Evolutionary conservation across 2,113 vertebrate genomes (phyloP).

Genomic region (Chaetorhynchus papuensis): DNA sequence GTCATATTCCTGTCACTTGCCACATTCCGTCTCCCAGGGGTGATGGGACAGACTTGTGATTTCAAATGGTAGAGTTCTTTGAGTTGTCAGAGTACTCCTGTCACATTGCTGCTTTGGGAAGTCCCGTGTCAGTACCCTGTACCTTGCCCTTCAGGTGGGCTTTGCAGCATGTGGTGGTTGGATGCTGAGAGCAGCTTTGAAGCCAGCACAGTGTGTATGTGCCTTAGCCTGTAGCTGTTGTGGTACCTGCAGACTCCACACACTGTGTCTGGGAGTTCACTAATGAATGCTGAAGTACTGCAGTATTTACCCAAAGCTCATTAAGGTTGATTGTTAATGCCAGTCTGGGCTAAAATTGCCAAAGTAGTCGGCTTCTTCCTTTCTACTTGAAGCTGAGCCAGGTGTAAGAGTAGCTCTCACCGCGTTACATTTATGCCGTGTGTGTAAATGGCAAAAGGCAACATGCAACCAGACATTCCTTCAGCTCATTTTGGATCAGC

Average conservation of each 20-base stretch:
- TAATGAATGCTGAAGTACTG: neutral
- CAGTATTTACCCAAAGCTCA: neutral
- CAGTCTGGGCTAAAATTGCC: neutral
- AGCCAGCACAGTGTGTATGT: neutral
- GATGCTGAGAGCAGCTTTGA: neutral
- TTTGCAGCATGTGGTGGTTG: neutral
- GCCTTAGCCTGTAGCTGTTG: neutral
- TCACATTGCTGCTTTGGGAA: neutral
- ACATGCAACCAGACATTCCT: neutral
- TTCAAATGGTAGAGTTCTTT: neutral
- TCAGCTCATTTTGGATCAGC: neutral
- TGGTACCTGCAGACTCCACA: neutral
- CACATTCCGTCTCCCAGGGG: neutral
- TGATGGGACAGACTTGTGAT: neutral
- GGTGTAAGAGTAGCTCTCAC: neutral
- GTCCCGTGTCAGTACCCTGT: neutral
- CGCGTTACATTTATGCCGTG: neutral
- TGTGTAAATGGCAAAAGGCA: neutral
- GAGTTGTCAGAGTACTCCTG: neutral
- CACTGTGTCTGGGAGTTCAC: neutral
- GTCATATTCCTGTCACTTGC: neutral
- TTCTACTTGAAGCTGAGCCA: neutral
- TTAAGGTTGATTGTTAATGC: neutral
- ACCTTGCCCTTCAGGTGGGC: neutral
- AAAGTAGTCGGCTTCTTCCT: neutral